Conservation (phyloP, 2,888 invertebrate genomes). For the Carabus problematicus region DNA sequence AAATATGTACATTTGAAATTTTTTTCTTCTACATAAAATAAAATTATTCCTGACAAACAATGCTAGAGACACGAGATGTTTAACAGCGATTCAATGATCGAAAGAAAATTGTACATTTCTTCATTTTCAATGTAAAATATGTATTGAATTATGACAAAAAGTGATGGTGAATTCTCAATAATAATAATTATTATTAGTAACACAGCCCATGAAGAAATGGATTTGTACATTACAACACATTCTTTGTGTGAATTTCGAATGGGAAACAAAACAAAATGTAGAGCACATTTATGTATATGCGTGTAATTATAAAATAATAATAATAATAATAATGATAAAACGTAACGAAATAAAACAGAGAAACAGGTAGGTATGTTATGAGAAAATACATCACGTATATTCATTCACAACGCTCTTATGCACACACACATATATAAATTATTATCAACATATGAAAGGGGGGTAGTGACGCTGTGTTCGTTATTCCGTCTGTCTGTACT, state of each 20-base stretch:
- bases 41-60: no score
- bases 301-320: conserved; percentile 23
- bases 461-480: no score
- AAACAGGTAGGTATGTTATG: no score
- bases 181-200: conserved; percentile 37
- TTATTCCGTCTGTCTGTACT: no score
- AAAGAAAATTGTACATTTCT: conserved; percentile 3
- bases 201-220: conserved; percentile 38
- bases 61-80: no score
- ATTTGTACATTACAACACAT: conserved; percentile 36
- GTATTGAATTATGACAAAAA: not conserved
- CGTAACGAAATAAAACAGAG: no score
- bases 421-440: no score
- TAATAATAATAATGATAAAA: conserved; percentile 1
- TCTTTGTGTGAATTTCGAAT: conserved; percentile 10
- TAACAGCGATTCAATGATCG: not conserved
- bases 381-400: no score
- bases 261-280: conserved; percentile 9
- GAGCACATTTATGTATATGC: conserved; percentile 26
- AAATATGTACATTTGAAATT: no score
- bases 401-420: no score
- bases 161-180: conserved; percentile 15
- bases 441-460: no score
- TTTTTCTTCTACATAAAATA: no score
- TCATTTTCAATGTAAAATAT: conserved; percentile 5